Conservation (phyloP, 2,797 vertebrate genomes). For the Ctenosaura bakeri region DNA sequence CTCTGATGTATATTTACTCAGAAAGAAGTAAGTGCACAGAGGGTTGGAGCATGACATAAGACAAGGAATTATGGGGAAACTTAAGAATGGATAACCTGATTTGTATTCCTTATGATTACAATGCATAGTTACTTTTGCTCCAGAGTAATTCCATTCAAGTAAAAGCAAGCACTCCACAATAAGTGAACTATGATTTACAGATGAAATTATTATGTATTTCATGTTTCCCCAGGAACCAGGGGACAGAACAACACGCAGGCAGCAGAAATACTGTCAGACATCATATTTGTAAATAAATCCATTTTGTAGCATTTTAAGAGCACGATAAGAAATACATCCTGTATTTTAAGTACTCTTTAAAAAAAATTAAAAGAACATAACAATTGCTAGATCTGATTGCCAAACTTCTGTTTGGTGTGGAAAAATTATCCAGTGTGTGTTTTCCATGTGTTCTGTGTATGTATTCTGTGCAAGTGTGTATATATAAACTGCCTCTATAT, state of each 20-base stretch:
- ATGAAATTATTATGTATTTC: conserved; percentile 17
- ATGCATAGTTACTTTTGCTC: background rate
- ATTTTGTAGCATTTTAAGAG: conserved; percentile 18
- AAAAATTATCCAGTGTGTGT: background rate
- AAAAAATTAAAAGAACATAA: conserved; percentile 46
- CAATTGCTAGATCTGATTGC: conserved; percentile 45
- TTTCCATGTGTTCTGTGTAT: background rate
- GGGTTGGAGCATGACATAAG: background rate
- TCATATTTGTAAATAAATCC: conserved; percentile 35
- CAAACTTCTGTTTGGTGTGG: conserved; percentile 45
- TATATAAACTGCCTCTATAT: background rate
- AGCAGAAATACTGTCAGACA: background rate
- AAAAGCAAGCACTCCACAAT: background rate
- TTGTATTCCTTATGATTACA: background rate
- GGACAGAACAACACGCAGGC: background rate
- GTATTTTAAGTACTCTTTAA: conserved; percentile 29
- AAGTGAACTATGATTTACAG: background rate
- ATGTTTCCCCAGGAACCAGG: conserved; percentile 5
- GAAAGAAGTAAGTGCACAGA: conserved; percentile 6
- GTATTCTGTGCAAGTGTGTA: background rate
- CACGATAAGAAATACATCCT: conserved; percentile 42
- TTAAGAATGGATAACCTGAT: background rate
- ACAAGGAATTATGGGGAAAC: background rate
- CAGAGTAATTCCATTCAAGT: conserved; percentile 20
- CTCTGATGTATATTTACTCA: conserved; percentile 19